Evolutionary conservation across 2,113 vertebrate genomes (phyloP), one percentile per base, ranked within the genome.

Genomic region (Catharus minimus): DNA sequence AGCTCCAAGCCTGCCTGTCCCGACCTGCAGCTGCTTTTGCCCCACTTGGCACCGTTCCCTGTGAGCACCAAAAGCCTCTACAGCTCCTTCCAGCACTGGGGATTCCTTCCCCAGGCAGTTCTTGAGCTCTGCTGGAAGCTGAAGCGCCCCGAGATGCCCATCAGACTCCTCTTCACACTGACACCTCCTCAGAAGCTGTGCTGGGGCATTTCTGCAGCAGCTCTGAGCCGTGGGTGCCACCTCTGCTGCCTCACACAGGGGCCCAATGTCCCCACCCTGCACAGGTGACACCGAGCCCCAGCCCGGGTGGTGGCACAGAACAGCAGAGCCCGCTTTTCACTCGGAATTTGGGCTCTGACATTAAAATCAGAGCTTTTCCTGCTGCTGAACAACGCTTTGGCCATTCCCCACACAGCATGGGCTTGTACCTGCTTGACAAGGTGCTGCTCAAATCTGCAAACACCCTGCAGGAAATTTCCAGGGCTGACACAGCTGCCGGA

Each of bases 191-290:
- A 16, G 12, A 22, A 38, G 3, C 36, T 19, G 74, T 64, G 75
- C 53, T 2, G 8, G 41, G 67, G 12, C 23, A 0, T 18, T 43
- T 32, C n/a, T 36, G 1, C 23, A 12, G 79, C 56, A 50, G 71
- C 64, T 30, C 47, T 0, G 6, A 27, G 62, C 47, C 13, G 1
- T 4, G 52, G 57, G 20, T 21, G 0, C 30, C 18, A 1, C 23
- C 36, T 7, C 72, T 32, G 64, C 73, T 52, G 46, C 55, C 49
- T 3, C 1, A 2, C 7, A 22, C 22, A 32, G 23, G 20, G 39
- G 16, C 69, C 32, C 33, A 2, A 3, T 84, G 32, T 24, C 14
- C 61, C 65, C 73, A 52, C 12, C 33, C 32, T 1, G 21, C 2
- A 28, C 67, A 13, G 78, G 65, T 28, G 69, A 53, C 6, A 4